Evolutionary conservation across 2,888 invertebrate species (phyloP).

Genomic region (Cyclophora albipunctata): DNA sequence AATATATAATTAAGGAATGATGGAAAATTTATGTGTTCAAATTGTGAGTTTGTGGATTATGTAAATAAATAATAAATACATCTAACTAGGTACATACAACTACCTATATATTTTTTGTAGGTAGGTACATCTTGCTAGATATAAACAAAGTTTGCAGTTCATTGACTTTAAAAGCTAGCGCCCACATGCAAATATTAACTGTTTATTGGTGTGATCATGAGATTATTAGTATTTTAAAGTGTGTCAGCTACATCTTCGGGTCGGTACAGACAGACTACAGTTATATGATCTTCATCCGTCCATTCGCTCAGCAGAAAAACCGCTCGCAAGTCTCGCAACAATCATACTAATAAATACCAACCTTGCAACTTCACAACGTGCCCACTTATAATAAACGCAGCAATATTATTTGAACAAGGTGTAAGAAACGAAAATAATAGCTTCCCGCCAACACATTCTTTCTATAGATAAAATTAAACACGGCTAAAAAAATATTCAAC

Average conservation of each 20-base stretch:
- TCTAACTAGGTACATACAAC: too few relatives aligned
- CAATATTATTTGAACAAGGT: too few relatives aligned
- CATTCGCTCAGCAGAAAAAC: constrained; percentile 27
- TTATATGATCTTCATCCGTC: constrained; percentile 10
- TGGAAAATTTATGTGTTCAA: too few relatives aligned
- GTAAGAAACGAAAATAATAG: too few relatives aligned
- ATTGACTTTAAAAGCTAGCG: not conserved
- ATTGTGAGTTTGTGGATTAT: too few relatives aligned
- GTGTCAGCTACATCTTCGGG: constrained; percentile 38
- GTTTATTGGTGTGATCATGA: constrained; percentile 6
- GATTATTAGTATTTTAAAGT: constrained; percentile 22
- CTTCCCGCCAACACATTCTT: not conserved
- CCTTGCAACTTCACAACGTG: too few relatives aligned
- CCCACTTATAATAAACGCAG: too few relatives aligned
- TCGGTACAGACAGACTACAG: not conserved
- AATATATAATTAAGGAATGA: too few relatives aligned
- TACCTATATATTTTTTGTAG: too few relatives aligned
- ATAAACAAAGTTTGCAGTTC: not conserved
- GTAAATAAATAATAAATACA: too few relatives aligned
- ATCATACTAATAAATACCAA: not conserved
- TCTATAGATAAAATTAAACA: too few relatives aligned
- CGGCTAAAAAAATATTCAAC: constrained; percentile 13
- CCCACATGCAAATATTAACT: not conserved
- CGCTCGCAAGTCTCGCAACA: constrained; percentile 5
- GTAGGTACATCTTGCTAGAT: too few relatives aligned